These are phyloP conservation scores for Scylla paramamosain DNA, from an alignment of 1,140 invertebrate species.

Conservation along the genomic window DNA sequence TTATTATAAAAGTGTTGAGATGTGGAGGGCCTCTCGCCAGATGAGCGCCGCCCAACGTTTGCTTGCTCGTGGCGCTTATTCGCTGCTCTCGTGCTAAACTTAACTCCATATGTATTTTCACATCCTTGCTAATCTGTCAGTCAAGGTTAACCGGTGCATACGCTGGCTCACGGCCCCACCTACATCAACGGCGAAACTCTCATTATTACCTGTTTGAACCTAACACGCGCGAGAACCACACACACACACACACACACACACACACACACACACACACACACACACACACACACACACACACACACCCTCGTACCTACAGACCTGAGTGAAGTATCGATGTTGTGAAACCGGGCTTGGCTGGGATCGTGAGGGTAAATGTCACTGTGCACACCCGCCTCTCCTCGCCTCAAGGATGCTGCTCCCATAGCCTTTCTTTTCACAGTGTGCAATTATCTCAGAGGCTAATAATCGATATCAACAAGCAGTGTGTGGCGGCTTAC, in stretches of 20 bases:
- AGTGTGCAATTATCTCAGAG: background rate
- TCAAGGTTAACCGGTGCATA: slow-evolving; percentile 11
- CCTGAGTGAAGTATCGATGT: background rate
- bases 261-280: background rate
- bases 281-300: background rate
- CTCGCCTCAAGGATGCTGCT: background rate
- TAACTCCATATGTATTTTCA: background rate
- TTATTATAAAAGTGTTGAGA: background rate
- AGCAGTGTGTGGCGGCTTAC: background rate
- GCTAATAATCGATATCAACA: background rate
- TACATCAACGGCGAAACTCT: background rate
- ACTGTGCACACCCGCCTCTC: background rate
- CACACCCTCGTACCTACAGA: background rate
- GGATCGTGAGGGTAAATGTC: background rate
- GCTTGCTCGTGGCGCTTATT: background rate
- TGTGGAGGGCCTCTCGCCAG: background rate
- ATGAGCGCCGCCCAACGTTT: background rate
- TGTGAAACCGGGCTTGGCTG: background rate
- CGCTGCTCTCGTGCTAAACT: background rate
- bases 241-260: no score
- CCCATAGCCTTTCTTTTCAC: background rate
- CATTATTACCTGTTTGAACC: background rate
- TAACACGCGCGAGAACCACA: no score
- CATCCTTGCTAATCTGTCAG: background rate
- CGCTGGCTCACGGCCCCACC: background rate